Percentiles rank a stretch among this genome's conserved stretches.
Evolutionary conservation across 2,113 vertebrate species (phyloP).

Genomic region (Cisticola juncidis): DNA sequence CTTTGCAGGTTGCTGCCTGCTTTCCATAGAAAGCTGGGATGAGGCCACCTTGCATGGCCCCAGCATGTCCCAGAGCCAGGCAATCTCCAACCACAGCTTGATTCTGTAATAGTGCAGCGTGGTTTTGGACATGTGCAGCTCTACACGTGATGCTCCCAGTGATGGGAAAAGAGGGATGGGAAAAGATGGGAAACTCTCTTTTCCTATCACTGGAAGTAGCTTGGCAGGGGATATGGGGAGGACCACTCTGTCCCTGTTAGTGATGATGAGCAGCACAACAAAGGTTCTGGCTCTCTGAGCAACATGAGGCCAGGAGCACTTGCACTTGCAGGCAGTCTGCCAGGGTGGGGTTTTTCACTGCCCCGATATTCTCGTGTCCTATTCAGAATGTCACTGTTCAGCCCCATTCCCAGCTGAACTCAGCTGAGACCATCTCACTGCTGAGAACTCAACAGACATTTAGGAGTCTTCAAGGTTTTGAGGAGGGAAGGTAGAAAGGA

Average conservation of each 20-base stretch:
- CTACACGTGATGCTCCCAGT: fast-evolving
- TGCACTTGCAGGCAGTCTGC: background rate
- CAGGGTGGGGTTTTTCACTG: background rate
- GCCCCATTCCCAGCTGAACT: background rate
- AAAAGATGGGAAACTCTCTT: background rate
- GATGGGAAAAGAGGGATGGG: background rate
- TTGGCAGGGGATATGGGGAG: fast-evolving
- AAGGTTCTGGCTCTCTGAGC: background rate
- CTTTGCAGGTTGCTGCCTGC: background rate
- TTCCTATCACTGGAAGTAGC: background rate
- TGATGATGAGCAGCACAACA: background rate
- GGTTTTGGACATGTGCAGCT: background rate
- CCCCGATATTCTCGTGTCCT: background rate
- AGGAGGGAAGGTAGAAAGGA: background rate
- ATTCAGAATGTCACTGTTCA: background rate
- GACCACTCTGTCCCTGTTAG: background rate
- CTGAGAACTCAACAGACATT: background rate
- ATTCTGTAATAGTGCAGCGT: background rate
- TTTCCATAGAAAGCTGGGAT: background rate
- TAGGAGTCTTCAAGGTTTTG: background rate
- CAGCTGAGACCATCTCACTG: no score
- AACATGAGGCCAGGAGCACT: background rate
- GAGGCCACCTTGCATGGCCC: background rate
- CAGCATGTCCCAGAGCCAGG: background rate
- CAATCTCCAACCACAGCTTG: background rate